phyloP scores from a whole-genome alignment of 2,888 invertebrate genomes.

The Halictus ligatus region DNA sequence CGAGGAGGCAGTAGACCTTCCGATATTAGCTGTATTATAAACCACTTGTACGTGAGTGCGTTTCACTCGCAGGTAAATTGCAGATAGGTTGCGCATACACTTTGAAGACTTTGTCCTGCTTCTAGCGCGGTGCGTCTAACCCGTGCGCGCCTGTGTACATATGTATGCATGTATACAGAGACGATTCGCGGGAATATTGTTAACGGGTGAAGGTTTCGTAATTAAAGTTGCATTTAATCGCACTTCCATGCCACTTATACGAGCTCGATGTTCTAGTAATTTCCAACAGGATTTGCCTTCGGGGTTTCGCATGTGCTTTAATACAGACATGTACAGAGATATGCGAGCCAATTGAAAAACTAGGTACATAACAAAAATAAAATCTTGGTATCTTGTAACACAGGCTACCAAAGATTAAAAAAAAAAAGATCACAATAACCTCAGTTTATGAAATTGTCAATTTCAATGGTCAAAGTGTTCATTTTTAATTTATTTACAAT shows the following conservation, averaged over 20 bases:
- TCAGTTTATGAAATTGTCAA: too few species aligned
- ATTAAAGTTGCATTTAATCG: slow-evolving; percentile 58
- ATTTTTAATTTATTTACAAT: too few species aligned
- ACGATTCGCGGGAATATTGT: slow-evolving; percentile 28
- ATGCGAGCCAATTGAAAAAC: background rate
- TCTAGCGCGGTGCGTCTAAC: slow-evolving; percentile 20
- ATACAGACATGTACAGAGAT: background rate
- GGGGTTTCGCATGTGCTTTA: background rate
- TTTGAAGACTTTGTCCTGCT: slow-evolving; percentile 27
- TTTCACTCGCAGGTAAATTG: slow-evolving; percentile 61
- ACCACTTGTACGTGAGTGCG: slow-evolving; percentile 53
- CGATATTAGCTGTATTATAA: slow-evolving; percentile 64
- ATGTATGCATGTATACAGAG: background rate
- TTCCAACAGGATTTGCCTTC: slow-evolving; percentile 22
- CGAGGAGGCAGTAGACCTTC: slow-evolving; percentile 42
- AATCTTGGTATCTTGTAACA: too few species aligned
- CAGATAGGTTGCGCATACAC: slow-evolving; percentile 34
- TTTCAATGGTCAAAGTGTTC: too few species aligned
- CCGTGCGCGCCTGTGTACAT: background rate
- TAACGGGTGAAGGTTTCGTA: slow-evolving; percentile 29
- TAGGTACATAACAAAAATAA: too few species aligned
- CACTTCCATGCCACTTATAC: slow-evolving; percentile 28
- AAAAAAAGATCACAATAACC: too few species aligned
- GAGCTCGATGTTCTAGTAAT: slow-evolving; percentile 24
- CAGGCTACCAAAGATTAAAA: too few species aligned